These are phyloP conservation scores for Isoperla grammatica DNA, from an alignment of 2,888 invertebrate genomes.

Conservation along the genomic window DNA sequence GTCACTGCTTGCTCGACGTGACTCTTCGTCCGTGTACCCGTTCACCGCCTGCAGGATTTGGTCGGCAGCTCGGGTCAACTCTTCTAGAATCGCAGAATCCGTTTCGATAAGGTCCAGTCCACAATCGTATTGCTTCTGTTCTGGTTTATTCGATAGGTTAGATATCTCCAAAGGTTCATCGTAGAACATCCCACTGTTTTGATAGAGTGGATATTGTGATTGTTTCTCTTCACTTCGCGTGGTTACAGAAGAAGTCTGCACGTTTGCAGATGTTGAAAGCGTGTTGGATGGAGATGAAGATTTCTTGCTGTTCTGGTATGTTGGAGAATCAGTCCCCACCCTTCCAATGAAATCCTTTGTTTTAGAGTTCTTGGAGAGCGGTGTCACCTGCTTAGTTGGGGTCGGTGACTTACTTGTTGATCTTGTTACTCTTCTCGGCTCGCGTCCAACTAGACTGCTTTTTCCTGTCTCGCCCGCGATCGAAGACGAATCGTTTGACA, in stretches of 20 bases:
- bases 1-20: constrained; percentile 38
- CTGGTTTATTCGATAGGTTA: not conserved
- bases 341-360: constrained; percentile 8
- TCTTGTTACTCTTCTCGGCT: not conserved
- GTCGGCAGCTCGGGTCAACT: constrained; percentile 54
- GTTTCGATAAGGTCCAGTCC: constrained; percentile 2
- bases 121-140: not conserved
- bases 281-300: too few species aligned
- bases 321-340: not conserved
- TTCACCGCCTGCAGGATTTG: constrained; percentile 53
- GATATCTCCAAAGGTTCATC: not conserved
- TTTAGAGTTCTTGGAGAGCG: constrained; percentile 1
- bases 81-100: constrained; percentile 45
- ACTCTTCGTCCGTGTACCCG: constrained; percentile 49
- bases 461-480: too few species aligned
- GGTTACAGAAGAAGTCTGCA: too few species aligned
- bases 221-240: not conserved
- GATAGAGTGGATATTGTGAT: constrained; percentile 21
- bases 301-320: not conserved
- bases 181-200: constrained; percentile 8
- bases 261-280: too few species aligned
- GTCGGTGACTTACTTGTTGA: not conserved
- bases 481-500: too few species aligned
- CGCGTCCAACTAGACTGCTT: not conserved
- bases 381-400: not conserved